Base-by-base conservation (phyloP, 2,888 invertebrate genomes). In the Ptycholaimellus sp. region DNA sequence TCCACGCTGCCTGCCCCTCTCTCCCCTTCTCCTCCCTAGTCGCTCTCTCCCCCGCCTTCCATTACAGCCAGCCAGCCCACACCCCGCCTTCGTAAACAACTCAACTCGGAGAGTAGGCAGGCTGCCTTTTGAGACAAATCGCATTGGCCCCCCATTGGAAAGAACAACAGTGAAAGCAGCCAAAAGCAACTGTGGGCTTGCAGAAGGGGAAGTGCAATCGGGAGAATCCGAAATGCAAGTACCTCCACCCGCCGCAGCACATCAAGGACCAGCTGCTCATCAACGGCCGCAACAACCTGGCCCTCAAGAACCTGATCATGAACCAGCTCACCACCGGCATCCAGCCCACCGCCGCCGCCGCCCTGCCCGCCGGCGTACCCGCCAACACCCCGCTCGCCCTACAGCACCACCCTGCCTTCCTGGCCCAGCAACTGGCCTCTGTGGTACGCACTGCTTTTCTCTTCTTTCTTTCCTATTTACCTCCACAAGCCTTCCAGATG, bases 141-240 rank as follows among this genome's bases (percentile, higher is more conserved):
- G n/a, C n/a, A n/a, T n/a, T n/a, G n/a, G n/a, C n/a, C n/a, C n/a
- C n/a, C n/a, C n/a, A n/a, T n/a, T n/a, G n/a, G n/a, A n/a, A n/a
- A n/a, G n/a, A n/a, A n/a, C n/a, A n/a, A n/a, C n/a, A n/a, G n/a
- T n/a, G n/a, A n/a, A n/a, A n/a, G n/a, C n/a, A n/a, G n/a, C n/a
- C n/a, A n/a, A n/a, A n/a, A n/a, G n/a, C n/a, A n/a, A n/a, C n/a
- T n/a, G n/a, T n/a, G n/a, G n/a, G n/a, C n/a, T n/a, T n/a, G n/a
- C n/a, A n/a, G n/a, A n/a, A 96, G 96, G 93, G 93, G 62, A 85
- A 93, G 68, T 96, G 96, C 73, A 93, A 93, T 66, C 75, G 96
- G 59, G 93, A 96, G 68, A 93, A 96, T 65, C 96, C 96, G 49
- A 93, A 93, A 58, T 96, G 96, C 79, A 96, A 99, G 72, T 99